Evolutionary conservation across 1,140 invertebrate species (phyloP), one percentile per base, ranked within the genome.

Genomic region (Pachypeltis micranthus): DNA sequence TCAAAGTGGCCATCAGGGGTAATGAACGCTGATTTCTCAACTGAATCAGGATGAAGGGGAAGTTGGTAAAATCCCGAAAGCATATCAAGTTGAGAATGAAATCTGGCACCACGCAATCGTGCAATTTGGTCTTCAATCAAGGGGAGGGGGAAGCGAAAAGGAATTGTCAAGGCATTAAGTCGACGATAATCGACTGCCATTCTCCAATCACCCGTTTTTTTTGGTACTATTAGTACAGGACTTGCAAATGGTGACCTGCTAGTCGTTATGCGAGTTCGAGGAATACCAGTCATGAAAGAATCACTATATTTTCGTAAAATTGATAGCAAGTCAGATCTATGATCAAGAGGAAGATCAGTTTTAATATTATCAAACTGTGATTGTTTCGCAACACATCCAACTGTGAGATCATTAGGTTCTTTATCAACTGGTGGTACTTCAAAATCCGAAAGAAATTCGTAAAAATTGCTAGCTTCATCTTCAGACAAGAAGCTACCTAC

Each of bases 1-100:
- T 78, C 69, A 61, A 67, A 80, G 24, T 72, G 55, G 19, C 55
- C 55, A 57, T 57, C 55, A 57, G 21, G 21, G 7, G 27, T 57
- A 27, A 57, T 25, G 25, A 57, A 57, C 12, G 55, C 55, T 27
- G 55, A 25, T 57, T 57, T 57, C 24, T 57, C 55, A 25, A 26
- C 12, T 23, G 55, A 57, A 25, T 57, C 25, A 57, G 55, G 27
- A 26, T 28, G 24, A 7, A 57, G 27, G 26, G 24, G 27, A 29
- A 57, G 27, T 28, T 26, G 27, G 19, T 26, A 26, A 57, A 29
- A 26, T 27, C 27, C 21, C 4, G 23, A 26, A 26, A 57, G 24
- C n/a, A n/a, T n/a, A n/a, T n/a, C n/a, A n/a, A n/a, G n/a, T 28
- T 57, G 24, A 27, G 55, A 57, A 57, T 57, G 23, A 27, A 57